phyloP scores from a whole-genome alignment of 2,888 invertebrate genomes.

The Villa cingulata region DNA sequence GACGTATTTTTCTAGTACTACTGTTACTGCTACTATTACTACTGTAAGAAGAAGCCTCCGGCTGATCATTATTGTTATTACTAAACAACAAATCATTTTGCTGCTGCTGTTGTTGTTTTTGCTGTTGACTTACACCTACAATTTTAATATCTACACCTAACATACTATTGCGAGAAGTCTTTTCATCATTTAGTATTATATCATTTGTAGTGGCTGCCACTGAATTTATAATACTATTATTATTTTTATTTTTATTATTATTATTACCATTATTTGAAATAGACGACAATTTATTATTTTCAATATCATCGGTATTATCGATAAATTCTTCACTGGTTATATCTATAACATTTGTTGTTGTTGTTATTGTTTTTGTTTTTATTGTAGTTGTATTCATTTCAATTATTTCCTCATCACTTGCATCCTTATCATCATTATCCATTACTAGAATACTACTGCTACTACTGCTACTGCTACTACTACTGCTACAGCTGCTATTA shows the following conservation, averaged over 20 bases:
- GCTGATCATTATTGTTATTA: neutral
- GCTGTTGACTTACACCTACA: conserved; percentile 1
- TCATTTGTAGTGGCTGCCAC: neutral
- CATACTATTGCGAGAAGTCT: conserved; percentile 9
- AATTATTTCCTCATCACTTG: too few species aligned
- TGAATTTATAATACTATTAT: neutral
- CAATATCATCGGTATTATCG: neutral
- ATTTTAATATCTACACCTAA: neutral
- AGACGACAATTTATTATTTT: too few species aligned
- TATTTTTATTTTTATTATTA: neutral
- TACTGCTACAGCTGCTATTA: neutral
- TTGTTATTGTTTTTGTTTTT: too few species aligned
- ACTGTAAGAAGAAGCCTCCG: conserved; percentile 3
- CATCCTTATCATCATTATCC: neutral
- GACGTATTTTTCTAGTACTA: too few species aligned
- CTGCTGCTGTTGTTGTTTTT: neutral
- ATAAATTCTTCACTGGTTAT: neutral
- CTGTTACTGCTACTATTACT: neutral
- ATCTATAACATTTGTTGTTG: too few species aligned
- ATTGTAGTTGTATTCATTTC: too few species aligned
- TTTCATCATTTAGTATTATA: conserved; percentile 2
- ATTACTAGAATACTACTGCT: neutral
- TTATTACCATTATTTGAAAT: too few species aligned
- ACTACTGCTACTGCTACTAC: neutral
- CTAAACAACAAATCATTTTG: too few species aligned